These are phyloP conservation scores for Seriola aureovittata DNA, from an alignment of 2,113 vertebrate species.

Conservation along the genomic window DNA sequence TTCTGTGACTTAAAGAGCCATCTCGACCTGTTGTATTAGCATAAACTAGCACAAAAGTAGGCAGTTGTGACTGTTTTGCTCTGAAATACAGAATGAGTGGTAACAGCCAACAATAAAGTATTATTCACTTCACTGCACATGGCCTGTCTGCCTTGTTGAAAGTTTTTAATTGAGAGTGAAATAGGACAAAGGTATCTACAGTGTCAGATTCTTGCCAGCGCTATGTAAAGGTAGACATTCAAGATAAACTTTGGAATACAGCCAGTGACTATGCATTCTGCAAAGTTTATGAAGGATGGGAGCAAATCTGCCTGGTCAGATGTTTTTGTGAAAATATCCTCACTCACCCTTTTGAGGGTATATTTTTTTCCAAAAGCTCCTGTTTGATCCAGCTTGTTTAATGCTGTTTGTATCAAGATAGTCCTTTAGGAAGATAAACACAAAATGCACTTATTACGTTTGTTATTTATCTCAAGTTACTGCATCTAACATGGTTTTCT, in stretches of 20 bases:
- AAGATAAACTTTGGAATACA: conserved; percentile 61
- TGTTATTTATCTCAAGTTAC: background rate
- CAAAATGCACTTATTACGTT: background rate
- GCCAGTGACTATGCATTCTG: conserved; percentile 45
- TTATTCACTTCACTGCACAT: background rate
- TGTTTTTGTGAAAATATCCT: background rate
- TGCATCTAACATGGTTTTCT: background rate
- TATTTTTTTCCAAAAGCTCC: background rate
- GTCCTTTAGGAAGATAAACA: background rate
- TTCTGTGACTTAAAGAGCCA: no score
- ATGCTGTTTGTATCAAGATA: background rate
- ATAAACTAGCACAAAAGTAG: background rate
- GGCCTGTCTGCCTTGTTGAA: background rate
- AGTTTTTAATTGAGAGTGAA: conserved; percentile 35
- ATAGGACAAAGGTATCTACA: conserved; percentile 30
- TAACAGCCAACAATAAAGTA: conserved; percentile 1
- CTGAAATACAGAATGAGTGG: background rate
- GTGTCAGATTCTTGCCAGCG: conserved; percentile 44
- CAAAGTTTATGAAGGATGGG: background rate
- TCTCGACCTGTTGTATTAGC: background rate
- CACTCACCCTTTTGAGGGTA: background rate
- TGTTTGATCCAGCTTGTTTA: background rate
- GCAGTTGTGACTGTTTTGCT: background rate
- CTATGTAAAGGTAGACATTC: conserved; percentile 75
- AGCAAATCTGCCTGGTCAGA: conserved; percentile 15